Evolutionary conservation across 2,113 vertebrate genomes (phyloP).

Genomic region (Ceyx margarethae): DNA sequence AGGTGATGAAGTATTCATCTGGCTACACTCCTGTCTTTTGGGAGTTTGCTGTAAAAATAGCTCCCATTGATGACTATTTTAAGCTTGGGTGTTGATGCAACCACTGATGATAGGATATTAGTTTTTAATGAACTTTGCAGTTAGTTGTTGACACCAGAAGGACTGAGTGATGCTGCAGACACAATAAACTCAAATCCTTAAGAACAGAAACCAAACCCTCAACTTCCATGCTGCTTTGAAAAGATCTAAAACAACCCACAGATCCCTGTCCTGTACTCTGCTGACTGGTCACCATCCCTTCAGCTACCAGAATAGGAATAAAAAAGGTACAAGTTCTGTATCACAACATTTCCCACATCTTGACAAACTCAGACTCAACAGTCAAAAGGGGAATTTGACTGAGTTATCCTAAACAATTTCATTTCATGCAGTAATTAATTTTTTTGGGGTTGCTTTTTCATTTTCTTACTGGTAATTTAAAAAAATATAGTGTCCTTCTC

Average conservation of each 20-base stretch:
- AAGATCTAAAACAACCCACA: background rate
- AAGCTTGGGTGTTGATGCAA: background rate
- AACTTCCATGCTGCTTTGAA: background rate
- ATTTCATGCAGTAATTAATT: background rate
- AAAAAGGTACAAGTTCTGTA: background rate
- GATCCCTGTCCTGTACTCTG: background rate
- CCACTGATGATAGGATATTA: background rate
- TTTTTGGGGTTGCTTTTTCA: background rate
- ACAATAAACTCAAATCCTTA: background rate
- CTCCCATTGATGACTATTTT: background rate
- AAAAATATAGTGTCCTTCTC: background rate
- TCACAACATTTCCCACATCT: background rate
- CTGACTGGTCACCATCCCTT: background rate
- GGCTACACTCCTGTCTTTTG: background rate
- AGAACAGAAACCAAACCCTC: background rate
- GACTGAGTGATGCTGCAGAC: background rate
- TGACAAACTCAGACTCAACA: background rate
- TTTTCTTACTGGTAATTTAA: background rate
- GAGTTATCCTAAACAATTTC: background rate
- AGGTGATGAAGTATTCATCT: constrained; percentile 22
- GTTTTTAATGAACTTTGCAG: background rate
- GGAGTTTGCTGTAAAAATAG: background rate
- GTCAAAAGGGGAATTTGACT: background rate
- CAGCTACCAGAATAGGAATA: background rate
- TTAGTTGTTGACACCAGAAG: background rate